phyloP scores from a whole-genome alignment of 1,140 invertebrate genomes.

The Drosophila bocki region DNA sequence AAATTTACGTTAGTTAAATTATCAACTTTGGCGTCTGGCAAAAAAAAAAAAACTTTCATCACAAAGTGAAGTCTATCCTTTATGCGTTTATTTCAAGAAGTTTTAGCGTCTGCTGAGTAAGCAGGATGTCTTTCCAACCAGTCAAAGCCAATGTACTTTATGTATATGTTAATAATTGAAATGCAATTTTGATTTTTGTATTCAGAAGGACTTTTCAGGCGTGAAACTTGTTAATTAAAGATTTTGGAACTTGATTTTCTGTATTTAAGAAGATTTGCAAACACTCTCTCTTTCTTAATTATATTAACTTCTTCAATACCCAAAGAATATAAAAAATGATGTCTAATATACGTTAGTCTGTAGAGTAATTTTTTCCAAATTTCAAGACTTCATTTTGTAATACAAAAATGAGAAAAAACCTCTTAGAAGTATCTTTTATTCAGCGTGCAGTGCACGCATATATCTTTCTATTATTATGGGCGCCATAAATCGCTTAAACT shows the following conservation, averaged over 20 bases:
- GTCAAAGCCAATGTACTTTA: background rate
- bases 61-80: constrained; percentile 30
- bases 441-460: background rate
- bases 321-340: background rate
- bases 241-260: background rate
- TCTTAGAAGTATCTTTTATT: background rate
- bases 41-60: constrained; percentile 49
- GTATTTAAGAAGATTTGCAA: no score
- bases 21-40: constrained; percentile 55
- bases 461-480: constrained; percentile 28
- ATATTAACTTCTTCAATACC: background rate
- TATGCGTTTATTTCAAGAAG: constrained; percentile 27
- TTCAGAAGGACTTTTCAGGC: background rate
- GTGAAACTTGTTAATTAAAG: background rate
- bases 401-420: background rate
- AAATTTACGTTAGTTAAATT: constrained; percentile 74
- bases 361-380: background rate
- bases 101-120: constrained; percentile 18
- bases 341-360: background rate
- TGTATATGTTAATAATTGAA: background rate
- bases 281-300: no score
- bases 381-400: background rate
- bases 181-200: background rate
- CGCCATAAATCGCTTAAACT: constrained; percentile 38
- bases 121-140: background rate